A percentile compares a stretch with the other conserved stretches of the same genome.
Conservation (phyloP, 2,113 vertebrate species). For the Cyrtonyx montezumae region DNA sequence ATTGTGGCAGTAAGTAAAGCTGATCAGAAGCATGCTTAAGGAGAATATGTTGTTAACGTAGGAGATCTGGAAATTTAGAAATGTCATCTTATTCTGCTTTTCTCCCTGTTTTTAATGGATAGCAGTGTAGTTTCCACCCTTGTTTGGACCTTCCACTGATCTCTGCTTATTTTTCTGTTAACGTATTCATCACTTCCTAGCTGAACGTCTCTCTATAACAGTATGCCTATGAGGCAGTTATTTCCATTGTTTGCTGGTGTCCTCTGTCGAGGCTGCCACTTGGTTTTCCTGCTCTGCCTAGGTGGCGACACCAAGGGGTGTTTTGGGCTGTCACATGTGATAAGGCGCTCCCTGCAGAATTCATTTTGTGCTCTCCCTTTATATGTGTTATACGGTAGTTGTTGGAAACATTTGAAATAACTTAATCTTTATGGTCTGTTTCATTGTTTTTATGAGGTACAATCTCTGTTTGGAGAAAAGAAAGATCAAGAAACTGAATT, state of each 20-base stretch:
- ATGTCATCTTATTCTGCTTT: neutral
- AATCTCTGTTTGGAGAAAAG: neutral
- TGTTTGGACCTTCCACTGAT: neutral
- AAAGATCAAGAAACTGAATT: neutral
- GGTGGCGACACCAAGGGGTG: neutral
- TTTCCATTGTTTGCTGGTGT: neutral
- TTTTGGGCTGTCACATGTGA: neutral
- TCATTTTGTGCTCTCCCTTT: neutral
- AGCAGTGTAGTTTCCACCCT: neutral
- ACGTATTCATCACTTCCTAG: neutral
- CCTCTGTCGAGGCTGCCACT: fast-evolving
- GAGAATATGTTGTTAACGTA: neutral
- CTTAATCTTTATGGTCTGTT: neutral
- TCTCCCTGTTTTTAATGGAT: neutral
- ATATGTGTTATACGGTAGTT: neutral
- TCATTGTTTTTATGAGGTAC: neutral
- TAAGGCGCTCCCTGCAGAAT: neutral
- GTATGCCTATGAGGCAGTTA: neutral
- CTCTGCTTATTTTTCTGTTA: neutral
- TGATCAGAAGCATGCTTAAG: neutral
- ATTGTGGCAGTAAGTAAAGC: conserved; percentile 16
- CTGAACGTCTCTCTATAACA: neutral
- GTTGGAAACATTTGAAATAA: conserved; percentile 6
- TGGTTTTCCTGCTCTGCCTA: neutral
- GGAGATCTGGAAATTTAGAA: neutral